Conservation (phyloP, 64 coral and sea anemone species). For the Cladopsammia gracilis region DNA sequence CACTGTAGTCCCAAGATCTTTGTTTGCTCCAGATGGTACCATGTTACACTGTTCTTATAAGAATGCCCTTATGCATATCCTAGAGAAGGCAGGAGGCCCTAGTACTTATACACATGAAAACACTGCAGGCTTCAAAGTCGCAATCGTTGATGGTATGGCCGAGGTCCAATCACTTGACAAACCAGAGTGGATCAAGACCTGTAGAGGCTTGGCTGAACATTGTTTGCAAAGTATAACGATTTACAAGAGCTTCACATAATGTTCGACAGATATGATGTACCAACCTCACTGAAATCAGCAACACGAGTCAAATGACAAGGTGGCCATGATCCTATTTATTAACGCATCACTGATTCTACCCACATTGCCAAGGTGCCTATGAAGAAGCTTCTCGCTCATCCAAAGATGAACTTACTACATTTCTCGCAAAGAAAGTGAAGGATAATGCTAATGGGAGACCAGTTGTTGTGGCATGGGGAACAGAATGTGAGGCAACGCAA, state of each 20-base stretch:
- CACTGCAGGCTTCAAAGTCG: no score
- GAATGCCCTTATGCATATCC: conserved; percentile 56
- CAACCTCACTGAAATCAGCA: conserved; percentile 66
- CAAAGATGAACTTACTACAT: no score
- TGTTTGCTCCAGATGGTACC: no score
- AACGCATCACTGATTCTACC: conserved; percentile 41
- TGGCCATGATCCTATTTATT: conserved; percentile 43
- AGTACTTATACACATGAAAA: conserved; percentile 59
- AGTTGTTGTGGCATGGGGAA: conserved; percentile 69
- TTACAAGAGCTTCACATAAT: conserved; percentile 61
- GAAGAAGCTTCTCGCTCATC: conserved; percentile 63
- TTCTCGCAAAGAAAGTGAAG: no score
- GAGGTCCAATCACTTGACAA: no score
- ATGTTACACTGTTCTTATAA: conserved; percentile 73
- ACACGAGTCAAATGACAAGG: conserved; percentile 46
- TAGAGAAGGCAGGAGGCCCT: conserved; percentile 59
- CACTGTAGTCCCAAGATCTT: no score
- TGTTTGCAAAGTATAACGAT: conserved; percentile 35
- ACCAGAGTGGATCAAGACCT: no score
- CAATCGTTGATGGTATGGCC: no score
- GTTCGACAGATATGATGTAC: conserved; percentile 78
- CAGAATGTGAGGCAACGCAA: conserved; percentile 66
- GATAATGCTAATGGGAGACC: no score
- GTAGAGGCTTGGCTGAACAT: no score
- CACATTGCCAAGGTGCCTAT: conserved; percentile 46